These are phyloP conservation scores for Mohoua ochrocephala DNA, from an alignment of 2,113 vertebrate species.

Conservation along the genomic window DNA sequence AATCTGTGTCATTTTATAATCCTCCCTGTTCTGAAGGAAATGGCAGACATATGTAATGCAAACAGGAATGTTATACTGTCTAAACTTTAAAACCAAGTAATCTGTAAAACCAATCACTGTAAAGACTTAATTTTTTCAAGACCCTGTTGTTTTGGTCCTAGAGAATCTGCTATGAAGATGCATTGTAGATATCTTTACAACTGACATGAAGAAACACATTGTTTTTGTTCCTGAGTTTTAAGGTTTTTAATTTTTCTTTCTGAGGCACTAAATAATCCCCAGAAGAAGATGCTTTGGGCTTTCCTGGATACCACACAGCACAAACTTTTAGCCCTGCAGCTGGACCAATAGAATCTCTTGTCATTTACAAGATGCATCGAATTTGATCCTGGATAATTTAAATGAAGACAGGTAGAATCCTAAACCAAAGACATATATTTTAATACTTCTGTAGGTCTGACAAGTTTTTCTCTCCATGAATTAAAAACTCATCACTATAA, in stretches of 20 bases:
- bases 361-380: not conserved
- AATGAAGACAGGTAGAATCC: not conserved
- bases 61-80: not conserved
- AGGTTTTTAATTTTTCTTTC: not conserved
- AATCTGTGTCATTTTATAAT: not conserved
- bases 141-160: not conserved
- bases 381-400: not conserved
- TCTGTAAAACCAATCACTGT: not conserved
- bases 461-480: not conserved
- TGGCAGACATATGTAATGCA: not conserved
- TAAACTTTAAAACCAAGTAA: slow-evolving; percentile 52
- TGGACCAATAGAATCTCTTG: not conserved
- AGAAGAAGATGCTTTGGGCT: not conserved
- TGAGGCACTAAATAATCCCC: not conserved
- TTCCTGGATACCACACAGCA: not conserved
- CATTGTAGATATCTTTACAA: not conserved
- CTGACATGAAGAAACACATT: not conserved
- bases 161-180: not conserved
- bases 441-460: not conserved
- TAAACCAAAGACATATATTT: not conserved
- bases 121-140: slow-evolving; percentile 16
- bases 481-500: not conserved
- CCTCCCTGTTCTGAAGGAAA: not conserved
- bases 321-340: not conserved
- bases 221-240: not conserved